Evolutionary conservation across 1,140 invertebrate genomes (phyloP).

Genomic region (Papilio aristodemus): DNA sequence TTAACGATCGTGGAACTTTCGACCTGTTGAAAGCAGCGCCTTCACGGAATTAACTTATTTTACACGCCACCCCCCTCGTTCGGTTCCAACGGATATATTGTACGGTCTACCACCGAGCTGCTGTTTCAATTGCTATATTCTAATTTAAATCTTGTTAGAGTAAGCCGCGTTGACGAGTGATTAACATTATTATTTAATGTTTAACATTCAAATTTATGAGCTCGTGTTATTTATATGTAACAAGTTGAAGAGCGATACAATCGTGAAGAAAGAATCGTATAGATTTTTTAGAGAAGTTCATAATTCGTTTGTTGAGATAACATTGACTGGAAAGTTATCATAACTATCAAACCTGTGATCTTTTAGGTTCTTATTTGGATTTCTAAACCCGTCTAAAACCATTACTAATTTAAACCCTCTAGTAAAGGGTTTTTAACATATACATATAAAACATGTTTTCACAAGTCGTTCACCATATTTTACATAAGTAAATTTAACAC

Average conservation of each 20-base stretch:
- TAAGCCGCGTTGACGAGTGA: neutral
- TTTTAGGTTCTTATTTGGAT: neutral
- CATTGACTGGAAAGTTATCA: neutral
- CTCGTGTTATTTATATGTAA: neutral
- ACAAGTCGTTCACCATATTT: neutral
- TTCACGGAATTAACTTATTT: slow-evolving; percentile 70
- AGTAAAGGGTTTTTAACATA: too few relatives aligned
- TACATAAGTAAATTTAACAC: neutral
- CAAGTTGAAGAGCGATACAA: neutral
- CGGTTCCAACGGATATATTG: slow-evolving; percentile 47
- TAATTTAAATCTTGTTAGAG: slow-evolving; percentile 13
- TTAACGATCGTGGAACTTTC: slow-evolving; percentile 77
- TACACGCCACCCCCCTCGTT: slow-evolving; percentile 55
- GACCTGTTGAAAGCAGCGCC: slow-evolving; percentile 77
- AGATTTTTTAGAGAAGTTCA: neutral
- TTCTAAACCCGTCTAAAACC: too few relatives aligned
- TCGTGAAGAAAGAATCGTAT: neutral
- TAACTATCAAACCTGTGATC: neutral
- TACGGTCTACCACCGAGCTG: slow-evolving; percentile 32
- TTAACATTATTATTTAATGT: slow-evolving; percentile 11
- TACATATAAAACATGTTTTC: neutral
- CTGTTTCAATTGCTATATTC: slow-evolving; percentile 16
- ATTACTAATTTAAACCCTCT: too few relatives aligned
- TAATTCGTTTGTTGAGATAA: neutral
- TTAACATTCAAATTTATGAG: neutral